Evolutionary conservation across 2,797 vertebrate genomes (phyloP), one percentile per base, ranked within the genome.

Genomic region (Melanotaenia trifasciata): DNA sequence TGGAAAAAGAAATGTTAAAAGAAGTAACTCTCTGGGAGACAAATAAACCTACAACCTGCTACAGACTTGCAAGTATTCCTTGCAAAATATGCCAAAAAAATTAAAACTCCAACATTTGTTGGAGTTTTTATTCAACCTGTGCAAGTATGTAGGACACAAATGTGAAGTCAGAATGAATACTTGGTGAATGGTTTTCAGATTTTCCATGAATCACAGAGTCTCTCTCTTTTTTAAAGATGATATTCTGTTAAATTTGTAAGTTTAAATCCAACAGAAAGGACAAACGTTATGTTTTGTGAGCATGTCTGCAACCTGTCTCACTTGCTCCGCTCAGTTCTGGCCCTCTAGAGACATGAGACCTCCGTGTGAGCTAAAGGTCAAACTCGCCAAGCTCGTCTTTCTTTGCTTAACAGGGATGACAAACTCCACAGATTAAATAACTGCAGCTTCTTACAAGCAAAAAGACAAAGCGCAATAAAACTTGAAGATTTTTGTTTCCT

Each of bases 361-460:
- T 71, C 54, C n/a, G 33, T 58, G 11, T 2, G 32, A 32, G 83
- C 86, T 75, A 85, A 77, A 88, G 67, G 66, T 79, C 80, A 87
- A 82, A 80, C 74, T 66, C 66, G 84, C 72, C 54, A 64, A 70
- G 63, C 81, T 79, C 84, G 76, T 79, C 81, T 87, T 76, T 76
- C 67, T 56, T 36, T 66, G 69, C 47, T 47, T 59, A 35, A 53
- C 18, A 20, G 54, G 35, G 26, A 72, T 13, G 36, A 13, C 35
- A 32, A 26, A 28, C 7, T 54, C 4, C 20, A 11, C 18, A 16
- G 12, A n/a, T 47, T 22, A 26, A 18, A 5, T 26, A 45, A 1
- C 62, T 18, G 33, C 38, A 28, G 22, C 14, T 24, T 14, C 24
- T 47, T 4, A 14, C 13, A 60, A 36, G 14, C 10, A 59, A 28